Evolutionary conservation across 2,888 invertebrate genomes (phyloP).

Genomic region (Sycophila texana): DNA sequence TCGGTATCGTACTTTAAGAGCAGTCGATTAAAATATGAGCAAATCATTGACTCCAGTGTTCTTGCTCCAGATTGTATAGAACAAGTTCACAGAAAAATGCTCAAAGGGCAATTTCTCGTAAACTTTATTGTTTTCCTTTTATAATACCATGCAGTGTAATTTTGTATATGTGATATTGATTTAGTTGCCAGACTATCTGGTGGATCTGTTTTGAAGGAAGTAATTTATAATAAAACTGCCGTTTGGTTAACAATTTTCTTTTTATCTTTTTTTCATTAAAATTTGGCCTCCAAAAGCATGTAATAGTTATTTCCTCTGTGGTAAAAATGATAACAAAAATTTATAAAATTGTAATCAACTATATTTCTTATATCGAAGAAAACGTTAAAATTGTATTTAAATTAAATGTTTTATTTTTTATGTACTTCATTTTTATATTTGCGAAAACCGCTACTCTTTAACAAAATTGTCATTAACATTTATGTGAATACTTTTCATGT

Average conservation of each 20-base stretch:
- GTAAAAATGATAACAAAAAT: constrained; percentile 7
- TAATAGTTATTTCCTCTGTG: not conserved
- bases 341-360: not conserved
- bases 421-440: not conserved
- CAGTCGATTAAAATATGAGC: constrained; percentile 47
- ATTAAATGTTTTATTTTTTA: not conserved
- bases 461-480: constrained; percentile 3
- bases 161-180: constrained; percentile 59
- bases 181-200: constrained; percentile 52
- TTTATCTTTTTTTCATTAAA: constrained; percentile 28
- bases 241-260: constrained; percentile 43
- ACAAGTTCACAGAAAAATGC: constrained; percentile 49
- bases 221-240: constrained; percentile 56
- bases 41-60: constrained; percentile 47
- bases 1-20: constrained; percentile 54
- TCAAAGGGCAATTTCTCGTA: constrained; percentile 44
- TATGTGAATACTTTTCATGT: constrained; percentile 3
- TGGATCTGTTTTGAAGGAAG: constrained; percentile 51
- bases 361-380: constrained; percentile 21
- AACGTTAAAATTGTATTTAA: not conserved
- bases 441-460: constrained; percentile 23
- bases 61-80: constrained; percentile 52
- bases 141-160: constrained; percentile 56
- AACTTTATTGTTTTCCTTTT: constrained; percentile 54
- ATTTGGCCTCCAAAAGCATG: constrained; percentile 5